Base-by-base conservation (phyloP, 1,140 invertebrate genomes). In the Diorhabda elongata region DNA sequence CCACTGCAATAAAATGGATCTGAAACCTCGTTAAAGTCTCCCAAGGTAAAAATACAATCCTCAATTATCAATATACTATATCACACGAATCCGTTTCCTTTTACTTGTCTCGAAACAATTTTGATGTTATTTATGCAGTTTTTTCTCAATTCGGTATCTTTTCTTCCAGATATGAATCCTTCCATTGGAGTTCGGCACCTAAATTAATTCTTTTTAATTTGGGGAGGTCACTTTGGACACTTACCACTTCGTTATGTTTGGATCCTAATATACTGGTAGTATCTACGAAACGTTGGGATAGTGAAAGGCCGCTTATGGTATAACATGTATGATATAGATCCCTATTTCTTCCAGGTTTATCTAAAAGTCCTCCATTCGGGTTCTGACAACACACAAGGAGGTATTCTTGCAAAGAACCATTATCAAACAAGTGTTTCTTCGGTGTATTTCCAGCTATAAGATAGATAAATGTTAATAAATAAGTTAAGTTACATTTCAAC, bases 291-390 rank as follows among this genome's bases (percentile, higher is more conserved):
- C 97, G 91, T 83, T 99, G 97, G 44, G 96, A 91, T 64, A 98
- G 85, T 41, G 96, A 95, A 26, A 99, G 82, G n/a, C 97, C 98
- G 84, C 95, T 96, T 3, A 99, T 82, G 3, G 91, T 91, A 79
- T 99, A 99, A 82, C 97, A 98, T 1, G 96, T 98, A 79, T 99
- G 98, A 81, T 99, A 99, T 67, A 93, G 88, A 84, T 99, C 98
- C 73, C 90, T 84, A 64, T 86, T 84, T 81, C 96, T 98, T 77
- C 91, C 91, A 70, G 97, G 98, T 84, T 99, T 99, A 82, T 99
- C 98, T 71, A 96, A 84, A 26, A 99, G 85, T 9, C 97, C 97
- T n/a, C 97, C 97, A 68, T 85, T 83, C n/a, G 85, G 81, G 80
- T 91, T 85, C 81, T 99, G 96, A 80, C 96, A 98, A 79, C 96